Evolutionary conservation across 2,113 vertebrate genomes (phyloP).

Genomic region (Trematomus loennbergii): DNA sequence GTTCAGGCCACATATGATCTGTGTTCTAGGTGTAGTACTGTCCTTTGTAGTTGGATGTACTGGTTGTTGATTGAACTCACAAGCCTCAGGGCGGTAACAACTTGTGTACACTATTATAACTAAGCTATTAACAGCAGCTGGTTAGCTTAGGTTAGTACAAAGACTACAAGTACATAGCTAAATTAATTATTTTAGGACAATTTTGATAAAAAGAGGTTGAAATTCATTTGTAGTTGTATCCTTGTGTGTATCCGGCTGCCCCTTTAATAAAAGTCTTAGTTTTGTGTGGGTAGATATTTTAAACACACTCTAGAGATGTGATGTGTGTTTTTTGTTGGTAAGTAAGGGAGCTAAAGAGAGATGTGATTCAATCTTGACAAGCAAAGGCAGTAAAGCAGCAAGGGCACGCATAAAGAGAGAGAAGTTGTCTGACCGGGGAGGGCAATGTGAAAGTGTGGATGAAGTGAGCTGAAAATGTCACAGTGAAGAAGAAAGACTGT

Average conservation of each 20-base stretch:
- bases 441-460: slow-evolving; percentile 43
- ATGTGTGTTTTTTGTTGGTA: not conserved
- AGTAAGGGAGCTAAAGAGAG: slow-evolving; percentile 20
- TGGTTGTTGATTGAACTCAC: too few relatives aligned
- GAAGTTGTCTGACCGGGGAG: slow-evolving; percentile 36
- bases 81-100: too few relatives aligned
- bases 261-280: slow-evolving; percentile 14
- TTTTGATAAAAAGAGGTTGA: not conserved
- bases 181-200: not conserved
- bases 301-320: not conserved
- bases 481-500: slow-evolving; percentile 76
- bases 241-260: not conserved
- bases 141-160: not conserved
- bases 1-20: not conserved
- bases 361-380: slow-evolving; percentile 56
- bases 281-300: slow-evolving; percentile 31
- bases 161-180: too few relatives aligned
- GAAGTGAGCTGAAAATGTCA: slow-evolving; percentile 73
- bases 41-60: too few relatives aligned
- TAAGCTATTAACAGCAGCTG: not conserved
- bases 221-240: not conserved
- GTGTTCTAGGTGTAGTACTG: not conserved
- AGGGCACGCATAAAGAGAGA: slow-evolving; percentile 58
- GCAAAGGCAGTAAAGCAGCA: slow-evolving; percentile 61
- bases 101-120: too few relatives aligned